Conservation (phyloP, 2,113 vertebrate species). For the Neofelis nebulosa region DNA sequence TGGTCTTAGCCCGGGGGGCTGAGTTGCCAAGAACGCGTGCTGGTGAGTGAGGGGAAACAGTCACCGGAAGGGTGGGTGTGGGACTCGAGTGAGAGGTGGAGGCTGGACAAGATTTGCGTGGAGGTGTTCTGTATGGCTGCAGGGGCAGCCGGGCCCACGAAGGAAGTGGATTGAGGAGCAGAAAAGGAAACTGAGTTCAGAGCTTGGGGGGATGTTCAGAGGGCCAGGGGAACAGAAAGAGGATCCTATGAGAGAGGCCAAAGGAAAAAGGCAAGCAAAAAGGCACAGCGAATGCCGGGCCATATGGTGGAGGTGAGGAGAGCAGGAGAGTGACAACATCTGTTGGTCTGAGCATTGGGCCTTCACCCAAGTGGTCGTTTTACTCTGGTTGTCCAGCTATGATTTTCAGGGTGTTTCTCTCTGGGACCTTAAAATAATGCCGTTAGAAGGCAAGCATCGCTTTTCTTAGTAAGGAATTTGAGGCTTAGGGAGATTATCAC, state of each 20-base stretch:
- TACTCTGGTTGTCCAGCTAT: neutral
- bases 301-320: neutral
- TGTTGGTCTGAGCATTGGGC: neutral
- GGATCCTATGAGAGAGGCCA: neutral
- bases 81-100: neutral
- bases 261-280: neutral
- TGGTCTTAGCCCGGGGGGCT: neutral
- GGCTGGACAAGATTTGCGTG: neutral
- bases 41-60: neutral
- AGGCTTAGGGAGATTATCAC: neutral
- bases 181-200: neutral
- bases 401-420: neutral
- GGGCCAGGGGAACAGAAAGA: neutral
- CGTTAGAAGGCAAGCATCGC: neutral
- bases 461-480: neutral
- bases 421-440: neutral
- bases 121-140: accelerated
- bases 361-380: neutral
- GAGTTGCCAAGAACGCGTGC: neutral
- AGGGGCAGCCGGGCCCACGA: neutral
- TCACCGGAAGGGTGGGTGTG: neutral
- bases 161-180: too few relatives aligned
- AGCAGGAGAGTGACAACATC: neutral
- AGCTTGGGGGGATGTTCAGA: neutral
- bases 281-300: neutral